Base-by-base conservation (phyloP, 2,888 invertebrate species). In the Eupithecia subfuscata region DNA sequence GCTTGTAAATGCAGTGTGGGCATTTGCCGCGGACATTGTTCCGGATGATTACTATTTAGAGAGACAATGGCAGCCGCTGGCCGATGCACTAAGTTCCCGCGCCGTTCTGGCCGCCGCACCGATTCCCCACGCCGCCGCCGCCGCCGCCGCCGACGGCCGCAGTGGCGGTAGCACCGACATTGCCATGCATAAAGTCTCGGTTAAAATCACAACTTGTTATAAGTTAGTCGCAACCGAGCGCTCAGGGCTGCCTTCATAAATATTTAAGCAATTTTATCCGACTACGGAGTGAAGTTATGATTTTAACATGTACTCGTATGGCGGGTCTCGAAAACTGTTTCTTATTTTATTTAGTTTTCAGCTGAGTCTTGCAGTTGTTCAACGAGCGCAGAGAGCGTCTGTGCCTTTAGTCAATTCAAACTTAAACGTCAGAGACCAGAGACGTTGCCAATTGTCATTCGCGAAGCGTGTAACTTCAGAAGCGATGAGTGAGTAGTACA, bases 171-270 rank as follows among this genome's bases (percentile, higher is more conserved):
- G n/a, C 16, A 4, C 11, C 9, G 22, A 40, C 67, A 43, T 74
- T 77, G 75, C 75, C 69, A 76, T 75, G 79, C 73, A 76, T 78
- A 79, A 73, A 74, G 70, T 76, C 73, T 65, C 77, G 78, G 79
- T 81, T 79, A 78, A 80, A 80, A 78, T 79, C 75, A 60, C 68
- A 78, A 79, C 75, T 76, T 70, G 75, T 73, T 71, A 75, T 70
- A 75, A 73, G 63, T 76, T 68, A 64, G 75, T 73, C 30, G 72
- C 69, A 18, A 16, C 48, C 52, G 68, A 37, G 72, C 67, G 60
- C 72, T 72, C 48, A 70, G 72, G 64, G 70, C 73, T 70, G 18
- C n/a, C 40, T 52, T 75, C 65, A 77, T 77, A 64, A 68, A 77
- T 77, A 77, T 77, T 75, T 12, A 70, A 75, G 67, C 74, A 65